Evolutionary conservation across 2,888 invertebrate genomes (phyloP), one percentile per base, ranked within the genome.

Genomic region (Pterobdella sp.): DNA sequence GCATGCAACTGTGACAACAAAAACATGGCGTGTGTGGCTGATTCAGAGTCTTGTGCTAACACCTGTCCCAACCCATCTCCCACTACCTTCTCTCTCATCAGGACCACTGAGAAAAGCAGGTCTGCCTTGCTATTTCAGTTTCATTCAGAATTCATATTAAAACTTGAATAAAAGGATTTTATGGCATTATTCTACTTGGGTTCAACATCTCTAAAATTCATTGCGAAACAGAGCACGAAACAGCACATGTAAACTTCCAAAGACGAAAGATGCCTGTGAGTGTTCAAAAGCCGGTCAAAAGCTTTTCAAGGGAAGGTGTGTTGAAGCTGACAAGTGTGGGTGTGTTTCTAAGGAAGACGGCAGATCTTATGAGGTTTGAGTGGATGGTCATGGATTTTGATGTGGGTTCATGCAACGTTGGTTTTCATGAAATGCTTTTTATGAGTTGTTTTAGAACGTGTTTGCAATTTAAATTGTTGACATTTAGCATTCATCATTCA

Each of bases 231-330:
- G 68, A 34, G 2, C 14, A 26, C 18, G 14, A 10, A 42, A 68
- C 14, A 26, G 26, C n/a, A 35, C 49, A 26, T 68, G 68, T 42
- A 35, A 68, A 22, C 7, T 68, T 4, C 37, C 37, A 29, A 35
- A 37, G 36, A 2, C 37, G 10, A 68, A 31, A 26, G 68, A 68
- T 32, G 37, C 37, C 2, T 68, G 68, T 31, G 37, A 34, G 37
- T 68, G 68, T 26, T 35, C 68, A 18, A 68, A 42, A 29, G 29
- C 4, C 4, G 68, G 42, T 36, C 37, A 68, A 26, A 35, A 10
- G 10, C 42, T 68, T 2, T 68, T 68, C 42, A 68, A 68, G 42
- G 68, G 68, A 4, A 68, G 42, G 42, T 68, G 68, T 68, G 68
- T 68, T 2, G 37, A 36, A 4, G 26, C 26, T 3, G 37, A 35